Evolutionary conservation across 2,888 invertebrate genomes (phyloP).

Genomic region (Gandaritis pyraliata): DNA sequence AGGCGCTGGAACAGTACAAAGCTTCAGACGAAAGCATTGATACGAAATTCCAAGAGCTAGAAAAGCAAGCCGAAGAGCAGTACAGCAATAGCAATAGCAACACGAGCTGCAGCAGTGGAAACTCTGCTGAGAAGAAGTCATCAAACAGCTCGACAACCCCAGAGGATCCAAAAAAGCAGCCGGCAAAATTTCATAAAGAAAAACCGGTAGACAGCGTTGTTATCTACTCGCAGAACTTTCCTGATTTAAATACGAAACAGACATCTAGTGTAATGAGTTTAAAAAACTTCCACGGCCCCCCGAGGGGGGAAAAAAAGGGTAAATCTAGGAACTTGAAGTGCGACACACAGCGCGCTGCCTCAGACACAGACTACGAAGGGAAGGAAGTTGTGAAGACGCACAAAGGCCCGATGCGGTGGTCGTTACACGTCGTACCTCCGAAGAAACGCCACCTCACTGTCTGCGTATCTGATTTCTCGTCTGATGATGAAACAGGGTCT

Average conservation of each 20-base stretch:
- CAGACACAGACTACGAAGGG: conserved; percentile 75
- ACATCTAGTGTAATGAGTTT: conserved; percentile 75
- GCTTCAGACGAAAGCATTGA: conserved; percentile 84
- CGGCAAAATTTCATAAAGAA: conserved; percentile 75
- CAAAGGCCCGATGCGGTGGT: conserved; percentile 71
- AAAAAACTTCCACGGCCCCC: conserved; percentile 83
- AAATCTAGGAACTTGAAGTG: conserved; percentile 64
- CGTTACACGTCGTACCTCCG: conserved; percentile 67
- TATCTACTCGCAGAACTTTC: conserved; percentile 79
- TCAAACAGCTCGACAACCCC: conserved; percentile 46
- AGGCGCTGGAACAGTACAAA: conserved; percentile 85
- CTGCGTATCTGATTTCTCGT: conserved; percentile 74
- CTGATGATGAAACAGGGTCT: conserved; percentile 68
- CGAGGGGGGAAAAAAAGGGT: conserved; percentile 82
- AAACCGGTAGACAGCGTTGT: conserved; percentile 75
- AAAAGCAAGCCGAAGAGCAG: conserved; percentile 87
- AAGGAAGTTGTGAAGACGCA: conserved; percentile 60
- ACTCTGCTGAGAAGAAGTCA: conserved; percentile 66
- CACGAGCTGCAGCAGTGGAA: conserved; percentile 77
- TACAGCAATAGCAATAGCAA: conserved; percentile 83
- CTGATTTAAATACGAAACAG: conserved; percentile 69
- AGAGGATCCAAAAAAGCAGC: conserved; percentile 60
- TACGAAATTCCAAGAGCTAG: conserved; percentile 85
- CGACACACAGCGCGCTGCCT: conserved; percentile 70
- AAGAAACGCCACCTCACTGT: conserved; percentile 73